Evolutionary conservation across 2,888 invertebrate genomes (phyloP), one percentile per base, ranked within the genome.

Genomic region (Meganola albula): DNA sequence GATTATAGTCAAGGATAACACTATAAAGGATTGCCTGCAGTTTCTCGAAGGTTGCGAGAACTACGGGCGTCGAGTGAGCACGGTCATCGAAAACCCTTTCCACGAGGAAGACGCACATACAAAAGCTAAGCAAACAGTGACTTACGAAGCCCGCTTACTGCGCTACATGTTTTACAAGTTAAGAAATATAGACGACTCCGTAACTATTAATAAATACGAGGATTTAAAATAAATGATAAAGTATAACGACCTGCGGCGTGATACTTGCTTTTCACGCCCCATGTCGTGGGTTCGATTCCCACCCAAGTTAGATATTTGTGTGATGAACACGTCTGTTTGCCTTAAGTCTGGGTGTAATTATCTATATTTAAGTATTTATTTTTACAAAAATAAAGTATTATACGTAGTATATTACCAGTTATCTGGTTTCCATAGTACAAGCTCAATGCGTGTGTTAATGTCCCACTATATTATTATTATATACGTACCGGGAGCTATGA

Each of bases 1-100:
- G 80, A 93, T 97, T 35, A 93, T 94, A 27, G 89, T 96, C 29
- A 90, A 93, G 63, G 97, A 98, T 79, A 89, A 92, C 12, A 93
- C 96, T 13, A 88, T 96, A 38, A 92, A 93, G 53, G 97, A 97
- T 63, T 95, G 96, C 59, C 87, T 96, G 38, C 90, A 91, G 51
- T 97, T 97, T 77, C 88, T 98, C 31, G 95, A 96, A 64, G 95
- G 94, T 52, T 97, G 96, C 71, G 97, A 97, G 57, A 74, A 92
- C 44, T 92, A 96, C 71, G 97, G 97, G 1, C 90, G 92, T 56
- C 91, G 92, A 44, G 93, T 97, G 9, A 91, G 91, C 60, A 95
- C 96, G 0, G 88, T 93, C 6, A 91, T 94, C 27, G 96, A 96
- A 59, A 91, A 92, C 40, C 93, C 95, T 2, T 87, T 96, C 53